Percentiles rank a stretch among this genome's conserved stretches.
Conservation (phyloP, 2,888 invertebrate genomes). For the Pyralis farinalis region DNA sequence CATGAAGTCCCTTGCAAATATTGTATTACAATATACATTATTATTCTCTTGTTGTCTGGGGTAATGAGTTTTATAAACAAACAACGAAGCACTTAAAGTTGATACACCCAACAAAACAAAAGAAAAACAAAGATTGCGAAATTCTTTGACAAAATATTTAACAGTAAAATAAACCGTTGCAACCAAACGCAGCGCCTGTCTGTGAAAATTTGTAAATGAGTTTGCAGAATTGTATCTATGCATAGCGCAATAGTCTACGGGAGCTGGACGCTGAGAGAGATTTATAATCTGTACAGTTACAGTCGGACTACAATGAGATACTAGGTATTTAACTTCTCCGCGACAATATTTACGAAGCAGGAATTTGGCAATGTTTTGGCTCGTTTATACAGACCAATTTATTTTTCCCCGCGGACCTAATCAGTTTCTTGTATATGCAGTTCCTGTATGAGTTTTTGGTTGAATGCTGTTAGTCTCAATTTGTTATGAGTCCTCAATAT, state of each 20-base stretch:
- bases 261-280: conserved; percentile 48
- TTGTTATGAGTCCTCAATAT: too few species aligned
- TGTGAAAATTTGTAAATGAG: conserved; percentile 40
- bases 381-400: neutral
- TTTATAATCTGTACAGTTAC: conserved; percentile 71
- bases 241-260: conserved; percentile 23
- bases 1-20: too few species aligned
- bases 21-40: too few species aligned
- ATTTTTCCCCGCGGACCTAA: conserved; percentile 49
- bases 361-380: conserved; percentile 47
- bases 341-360: conserved; percentile 63
- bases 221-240: conserved; percentile 29
- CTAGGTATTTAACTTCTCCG: conserved; percentile 64
- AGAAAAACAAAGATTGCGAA: conserved; percentile 2
- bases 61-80: neutral
- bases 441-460: too few species aligned
- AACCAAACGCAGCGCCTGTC: conserved; percentile 21
- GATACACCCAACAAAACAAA: neutral
- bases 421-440: conserved; percentile 63
- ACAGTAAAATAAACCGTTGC: conserved; percentile 10
- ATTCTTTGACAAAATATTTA: conserved; percentile 9
- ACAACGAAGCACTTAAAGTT: neutral
- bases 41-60: too few species aligned
- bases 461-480: too few species aligned
- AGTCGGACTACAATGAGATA: conserved; percentile 68